Evolutionary conservation across 2,888 invertebrate genomes (phyloP), one percentile per base, ranked within the genome.

Genomic region (Dusona sp.): DNA sequence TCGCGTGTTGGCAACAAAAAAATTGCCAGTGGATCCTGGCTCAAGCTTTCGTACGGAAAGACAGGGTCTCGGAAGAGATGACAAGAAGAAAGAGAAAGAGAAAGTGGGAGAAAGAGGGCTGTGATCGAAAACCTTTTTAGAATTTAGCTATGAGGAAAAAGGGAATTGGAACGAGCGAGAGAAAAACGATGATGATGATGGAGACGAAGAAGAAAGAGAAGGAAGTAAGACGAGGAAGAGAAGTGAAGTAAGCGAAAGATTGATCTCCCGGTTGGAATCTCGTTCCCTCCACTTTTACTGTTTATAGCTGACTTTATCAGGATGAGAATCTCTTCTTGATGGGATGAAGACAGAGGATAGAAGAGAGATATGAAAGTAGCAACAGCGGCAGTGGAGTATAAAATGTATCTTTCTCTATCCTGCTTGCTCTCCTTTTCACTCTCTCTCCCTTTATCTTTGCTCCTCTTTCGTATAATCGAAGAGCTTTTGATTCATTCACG

Each of bases 401-500:
- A 36, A 78, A 48, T 61, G 45, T 51, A 72, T 45, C 36, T 72
- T 45, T 45, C 48, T 25, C 42, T 51, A 25, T 33, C 36, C 67
- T 29, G 54, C 38, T n/a, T 29, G 22, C 68, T 38, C 25, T 57
- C 9, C 29, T 36, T n/a, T 29, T 33, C 64, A 33, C 36, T 48
- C 45, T 48, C 38, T 33, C 33, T 33, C 48, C 11, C 36, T 25
- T 33, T 22, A 48, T 78, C 38, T 67, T 68, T 22, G 33, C 36
- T 67, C 68, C 38, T 68, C 36, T 57, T 25, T 42, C 83, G 80
- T 83, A 88, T 88, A 88, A 86, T 88, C 86, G 88, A 88, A 86
- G 88, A 86, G 84, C 84, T 86, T 88, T 88, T 88, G 86, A 88
- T 88, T 88, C 85, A 86, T 86, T 84, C 86, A 80, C 77, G 81